Conservation (phyloP, 2,888 invertebrate species). For the Philopedon plagiatum region DNA sequence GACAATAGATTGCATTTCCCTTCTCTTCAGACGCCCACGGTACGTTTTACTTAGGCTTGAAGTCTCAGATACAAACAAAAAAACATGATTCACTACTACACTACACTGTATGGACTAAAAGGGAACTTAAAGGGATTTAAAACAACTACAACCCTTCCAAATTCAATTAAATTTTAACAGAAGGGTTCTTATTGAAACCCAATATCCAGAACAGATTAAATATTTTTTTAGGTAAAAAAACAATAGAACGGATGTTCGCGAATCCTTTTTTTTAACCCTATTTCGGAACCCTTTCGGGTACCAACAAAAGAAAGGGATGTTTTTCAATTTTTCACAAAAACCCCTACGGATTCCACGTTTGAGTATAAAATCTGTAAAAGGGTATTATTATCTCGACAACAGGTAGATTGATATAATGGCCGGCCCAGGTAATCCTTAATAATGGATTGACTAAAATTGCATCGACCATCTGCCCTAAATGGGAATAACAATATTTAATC, state of each 20-base stretch:
- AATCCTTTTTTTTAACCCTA: slow-evolving; percentile 24
- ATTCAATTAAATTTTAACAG: slow-evolving; percentile 14
- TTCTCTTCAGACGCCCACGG: no score
- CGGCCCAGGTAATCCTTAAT: slow-evolving; percentile 37
- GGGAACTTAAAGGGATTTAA: neutral
- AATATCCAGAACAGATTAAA: slow-evolving; percentile 16
- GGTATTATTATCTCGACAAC: slow-evolving; percentile 45
- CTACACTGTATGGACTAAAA: no score
- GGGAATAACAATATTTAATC: slow-evolving; percentile 52
- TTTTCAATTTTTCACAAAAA: slow-evolving; percentile 54
- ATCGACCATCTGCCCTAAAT: slow-evolving; percentile 56
- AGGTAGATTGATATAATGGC: slow-evolving; percentile 52
- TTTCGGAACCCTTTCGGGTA: slow-evolving; percentile 25
- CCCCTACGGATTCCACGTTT: slow-evolving; percentile 24
- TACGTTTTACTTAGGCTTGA: no score
- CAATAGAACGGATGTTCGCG: slow-evolving; percentile 27
- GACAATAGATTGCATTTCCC: no score
- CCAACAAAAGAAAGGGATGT: slow-evolving; percentile 26
- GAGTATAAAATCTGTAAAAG: slow-evolving; percentile 43
- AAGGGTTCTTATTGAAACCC: slow-evolving; percentile 13
- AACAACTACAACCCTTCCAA: neutral
- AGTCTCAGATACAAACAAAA: no score
- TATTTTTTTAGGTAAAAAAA: slow-evolving; percentile 26
- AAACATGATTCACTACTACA: no score
- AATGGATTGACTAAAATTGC: slow-evolving; percentile 56